Percentiles rank a stretch among this genome's conserved stretches.
phyloP scores from a whole-genome alignment of 2,113 vertebrate genomes.

The Epinephelus lanceolatus region DNA sequence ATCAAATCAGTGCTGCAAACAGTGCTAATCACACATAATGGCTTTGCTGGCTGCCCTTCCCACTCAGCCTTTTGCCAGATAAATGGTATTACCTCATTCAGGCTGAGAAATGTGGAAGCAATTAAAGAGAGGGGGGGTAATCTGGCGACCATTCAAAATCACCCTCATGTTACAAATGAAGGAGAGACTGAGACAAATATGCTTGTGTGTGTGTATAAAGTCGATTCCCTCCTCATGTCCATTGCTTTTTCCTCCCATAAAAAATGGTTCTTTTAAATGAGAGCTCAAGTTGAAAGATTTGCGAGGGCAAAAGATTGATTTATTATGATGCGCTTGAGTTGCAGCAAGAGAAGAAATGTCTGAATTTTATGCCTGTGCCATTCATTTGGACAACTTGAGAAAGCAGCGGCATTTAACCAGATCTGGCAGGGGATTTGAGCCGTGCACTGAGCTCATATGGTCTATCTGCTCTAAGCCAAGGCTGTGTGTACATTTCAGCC shows the following conservation, averaged over 20 bases:
- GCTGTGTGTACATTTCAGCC: conserved; percentile 22
- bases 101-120: conserved; percentile 81
- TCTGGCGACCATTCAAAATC: conserved; percentile 74
- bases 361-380: conserved; percentile 30
- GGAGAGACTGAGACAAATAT: conserved; percentile 67
- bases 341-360: conserved; percentile 50
- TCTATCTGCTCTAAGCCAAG: conserved; percentile 18
- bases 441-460: conserved; percentile 43
- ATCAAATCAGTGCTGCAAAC: conserved; percentile 65
- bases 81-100: conserved; percentile 82
- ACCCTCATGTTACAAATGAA: conserved; percentile 62
- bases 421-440: conserved; percentile 35
- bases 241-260: conserved; percentile 39
- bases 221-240: conserved; percentile 49
- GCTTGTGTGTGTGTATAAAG: conserved; percentile 30
- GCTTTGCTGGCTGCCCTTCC: conserved; percentile 69
- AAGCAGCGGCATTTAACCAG: conserved; percentile 38
- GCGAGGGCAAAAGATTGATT: conserved; percentile 61
- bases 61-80: conserved; percentile 66
- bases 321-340: conserved; percentile 61
- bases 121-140: conserved; percentile 74
- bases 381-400: conserved; percentile 59
- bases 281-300: conserved; percentile 65
- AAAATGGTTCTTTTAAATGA: conserved; percentile 43
- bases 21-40: conserved; percentile 79